phyloP scores from a whole-genome alignment of 2,113 vertebrate species.

The Pionites leucogaster region DNA sequence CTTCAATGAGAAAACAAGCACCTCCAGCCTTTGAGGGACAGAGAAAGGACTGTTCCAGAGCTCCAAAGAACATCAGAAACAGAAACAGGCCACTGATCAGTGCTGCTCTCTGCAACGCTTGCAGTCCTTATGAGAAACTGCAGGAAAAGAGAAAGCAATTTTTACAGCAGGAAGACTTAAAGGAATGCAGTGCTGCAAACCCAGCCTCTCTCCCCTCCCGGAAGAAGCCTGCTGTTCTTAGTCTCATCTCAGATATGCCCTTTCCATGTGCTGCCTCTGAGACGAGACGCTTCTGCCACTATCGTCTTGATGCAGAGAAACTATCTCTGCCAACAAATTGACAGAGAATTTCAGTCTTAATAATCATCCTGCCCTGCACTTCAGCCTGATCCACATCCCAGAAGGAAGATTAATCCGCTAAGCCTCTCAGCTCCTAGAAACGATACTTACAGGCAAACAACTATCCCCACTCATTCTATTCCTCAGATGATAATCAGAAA shows the following conservation, averaged over 20 bases:
- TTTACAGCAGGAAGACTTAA: background rate
- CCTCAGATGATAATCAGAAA: slow-evolving; percentile 56
- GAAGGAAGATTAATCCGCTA: slow-evolving; percentile 70
- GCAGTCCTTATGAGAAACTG: background rate
- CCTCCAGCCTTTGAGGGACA: background rate
- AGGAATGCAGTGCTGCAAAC: background rate
- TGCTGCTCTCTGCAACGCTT: background rate
- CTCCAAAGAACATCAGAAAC: background rate
- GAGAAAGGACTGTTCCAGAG: background rate
- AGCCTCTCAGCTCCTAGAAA: slow-evolving; percentile 63
- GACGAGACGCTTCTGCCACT: background rate
- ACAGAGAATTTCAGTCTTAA: slow-evolving; percentile 68
- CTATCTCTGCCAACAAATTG: slow-evolving; percentile 59
- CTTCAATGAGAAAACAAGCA: background rate
- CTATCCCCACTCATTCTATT: slow-evolving; percentile 52
- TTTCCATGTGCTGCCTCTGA: background rate
- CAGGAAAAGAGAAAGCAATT: background rate
- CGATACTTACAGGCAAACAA: slow-evolving; percentile 60
- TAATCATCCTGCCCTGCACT: slow-evolving; percentile 65
- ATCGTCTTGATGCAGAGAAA: slow-evolving; percentile 31
- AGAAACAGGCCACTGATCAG: background rate
- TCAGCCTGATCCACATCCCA: slow-evolving; percentile 64
- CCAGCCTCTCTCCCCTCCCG: background rate
- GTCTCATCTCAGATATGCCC: background rate
- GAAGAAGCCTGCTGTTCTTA: background rate